Percentiles rank a stretch among this genome's conserved stretches.
These are phyloP conservation scores for Dasyornis broadbenti DNA, from an alignment of 2,113 vertebrate genomes.

Conservation along the genomic window DNA sequence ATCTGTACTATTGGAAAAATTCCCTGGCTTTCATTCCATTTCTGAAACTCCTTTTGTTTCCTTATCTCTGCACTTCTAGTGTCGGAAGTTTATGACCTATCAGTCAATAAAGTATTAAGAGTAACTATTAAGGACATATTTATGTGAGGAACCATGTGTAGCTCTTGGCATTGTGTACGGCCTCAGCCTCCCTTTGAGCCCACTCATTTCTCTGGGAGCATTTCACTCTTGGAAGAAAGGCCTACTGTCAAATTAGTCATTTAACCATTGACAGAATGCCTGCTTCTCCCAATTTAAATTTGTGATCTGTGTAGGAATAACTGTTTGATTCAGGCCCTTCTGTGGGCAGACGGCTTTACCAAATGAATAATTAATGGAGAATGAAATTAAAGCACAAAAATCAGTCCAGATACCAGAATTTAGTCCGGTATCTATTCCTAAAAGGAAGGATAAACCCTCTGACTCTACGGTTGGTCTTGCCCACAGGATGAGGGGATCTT, in stretches of 20 bases:
- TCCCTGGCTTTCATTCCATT: background rate
- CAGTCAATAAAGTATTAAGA: conserved; percentile 13
- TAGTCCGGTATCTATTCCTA: background rate
- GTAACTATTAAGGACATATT: conserved; percentile 26
- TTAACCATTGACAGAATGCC: conserved; percentile 13
- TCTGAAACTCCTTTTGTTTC: conserved; percentile 46
- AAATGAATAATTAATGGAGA: conserved; percentile 16
- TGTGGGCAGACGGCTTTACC: background rate
- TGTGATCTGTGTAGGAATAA: background rate
- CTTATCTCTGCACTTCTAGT: background rate
- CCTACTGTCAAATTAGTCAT: conserved; percentile 29
- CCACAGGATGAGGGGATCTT: background rate
- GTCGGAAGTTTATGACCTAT: conserved; percentile 28
- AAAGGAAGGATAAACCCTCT: background rate
- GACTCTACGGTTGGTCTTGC: background rate
- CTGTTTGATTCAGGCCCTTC: background rate
- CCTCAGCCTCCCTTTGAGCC: background rate
- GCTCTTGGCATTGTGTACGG: background rate
- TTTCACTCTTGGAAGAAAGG: conserved; percentile 39
- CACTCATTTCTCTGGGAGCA: background rate
- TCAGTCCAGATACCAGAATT: background rate
- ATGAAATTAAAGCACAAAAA: background rate
- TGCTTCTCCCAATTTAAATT: background rate
- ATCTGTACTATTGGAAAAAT: conserved; percentile 17
- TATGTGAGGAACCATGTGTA: conserved; percentile 46